phyloP scores from a whole-genome alignment of 2,888 invertebrate species.

The Xanthorhoe spadicearia region DNA sequence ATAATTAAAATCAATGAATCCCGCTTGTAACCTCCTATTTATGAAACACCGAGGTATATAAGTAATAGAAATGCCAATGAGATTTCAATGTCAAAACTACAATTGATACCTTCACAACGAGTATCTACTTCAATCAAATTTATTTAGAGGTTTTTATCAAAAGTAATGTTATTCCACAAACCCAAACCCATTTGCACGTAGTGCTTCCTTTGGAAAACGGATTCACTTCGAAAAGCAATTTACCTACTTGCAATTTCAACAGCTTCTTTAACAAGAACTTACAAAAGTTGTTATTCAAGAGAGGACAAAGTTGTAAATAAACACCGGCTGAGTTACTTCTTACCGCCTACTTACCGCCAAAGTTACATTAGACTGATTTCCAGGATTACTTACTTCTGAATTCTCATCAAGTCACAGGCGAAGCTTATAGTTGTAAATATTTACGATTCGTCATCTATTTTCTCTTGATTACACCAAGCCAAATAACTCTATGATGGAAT shows the following conservation, averaged over 20 bases:
- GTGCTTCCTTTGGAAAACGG: constrained; percentile 7
- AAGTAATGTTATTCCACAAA: constrained; percentile 1
- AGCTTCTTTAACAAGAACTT: neutral
- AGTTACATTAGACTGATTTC: too few relatives aligned
- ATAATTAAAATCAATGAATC: too few relatives aligned
- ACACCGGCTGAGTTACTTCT: too few relatives aligned
- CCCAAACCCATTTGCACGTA: neutral
- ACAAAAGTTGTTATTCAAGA: neutral
- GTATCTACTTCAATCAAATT: neutral
- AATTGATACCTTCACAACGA: neutral
- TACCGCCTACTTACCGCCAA: too few relatives aligned
- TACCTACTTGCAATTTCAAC: neutral
- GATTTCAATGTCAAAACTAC: constrained; percentile 9
- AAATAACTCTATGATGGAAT: neutral
- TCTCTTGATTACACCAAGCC: neutral
- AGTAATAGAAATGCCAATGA: constrained; percentile 17
- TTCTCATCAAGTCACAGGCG: too few relatives aligned
- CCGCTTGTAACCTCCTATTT: neutral
- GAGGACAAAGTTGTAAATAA: neutral
- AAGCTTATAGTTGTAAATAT: neutral
- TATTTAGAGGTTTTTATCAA: neutral
- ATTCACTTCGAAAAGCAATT: constrained; percentile 6
- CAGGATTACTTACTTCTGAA: too few relatives aligned
- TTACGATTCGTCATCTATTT: neutral
- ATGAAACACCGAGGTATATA: neutral